These are phyloP conservation scores for Peromyscus maniculatus DNA, from an alignment of 2,113 vertebrate species.

Conservation along the genomic window DNA sequence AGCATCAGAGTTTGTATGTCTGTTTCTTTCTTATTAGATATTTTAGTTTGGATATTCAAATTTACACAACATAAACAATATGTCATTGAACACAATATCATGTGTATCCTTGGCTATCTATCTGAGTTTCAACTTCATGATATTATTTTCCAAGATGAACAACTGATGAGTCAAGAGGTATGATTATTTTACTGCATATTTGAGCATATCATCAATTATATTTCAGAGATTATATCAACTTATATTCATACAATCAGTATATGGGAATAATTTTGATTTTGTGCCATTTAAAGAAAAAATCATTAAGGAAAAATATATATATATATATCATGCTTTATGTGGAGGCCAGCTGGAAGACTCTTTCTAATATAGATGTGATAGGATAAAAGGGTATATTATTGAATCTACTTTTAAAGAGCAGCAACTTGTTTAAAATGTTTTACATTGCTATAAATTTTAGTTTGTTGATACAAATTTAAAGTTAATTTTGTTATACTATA, in stretches of 20 bases:
- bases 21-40: background rate
- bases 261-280: background rate
- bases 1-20: background rate
- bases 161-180: background rate
- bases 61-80: conserved; percentile 24
- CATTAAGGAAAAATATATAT: background rate
- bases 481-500: no score
- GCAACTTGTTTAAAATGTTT: no score
- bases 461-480: no score
- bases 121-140: background rate
- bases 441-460: no score
- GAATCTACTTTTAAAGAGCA: no score
- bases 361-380: no score
- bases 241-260: background rate
- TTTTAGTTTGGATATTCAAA: background rate
- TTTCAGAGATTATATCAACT: background rate
- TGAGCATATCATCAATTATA: background rate
- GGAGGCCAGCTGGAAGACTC: no score
- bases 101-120: background rate
- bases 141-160: background rate
- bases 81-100: background rate
- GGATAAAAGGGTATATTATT: no score
- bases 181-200: background rate
- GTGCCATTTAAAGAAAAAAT: background rate
- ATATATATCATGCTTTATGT: background rate